Evolutionary conservation across 2,113 vertebrate species (phyloP), one percentile per base, ranked within the genome.

Genomic region (Alaudala cheleensis): DNA sequence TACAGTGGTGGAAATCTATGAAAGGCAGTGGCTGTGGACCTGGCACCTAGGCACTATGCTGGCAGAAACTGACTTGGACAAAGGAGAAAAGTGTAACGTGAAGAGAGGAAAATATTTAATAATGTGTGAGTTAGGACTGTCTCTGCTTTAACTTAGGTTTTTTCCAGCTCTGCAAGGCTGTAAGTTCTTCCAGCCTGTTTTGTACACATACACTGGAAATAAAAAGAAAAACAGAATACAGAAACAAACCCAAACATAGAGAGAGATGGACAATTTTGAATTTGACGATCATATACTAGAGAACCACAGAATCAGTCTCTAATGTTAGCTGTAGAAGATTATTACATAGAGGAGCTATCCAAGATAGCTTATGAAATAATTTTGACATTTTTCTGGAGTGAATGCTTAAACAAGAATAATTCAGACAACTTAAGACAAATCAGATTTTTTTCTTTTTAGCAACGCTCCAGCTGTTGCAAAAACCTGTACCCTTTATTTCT

Each of bases 41-140:
- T 87, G 89, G 23, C 71, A 92, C 57, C 6, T 33, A 69, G 50
- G n/a, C 53, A 87, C 40, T 84, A 42, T 0, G 6, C 39, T 91
- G 89, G 42, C 29, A 88, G 45, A 85, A 82, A 51, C 67, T 73
- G 62, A 81, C 34, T 39, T 54, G 19, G 66, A 10, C 54, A 86
- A 77, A 70, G 42, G 29, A 89, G 25, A 72, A 33, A 76, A 45
- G 33, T 10, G 20, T 34, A 72, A 29, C 26, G 40, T 34, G 25
- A 81, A 79, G 79, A 92, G 51, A 71, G 20, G 34, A 86, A 94
- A 93, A 86, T 20, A 57, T 70, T 87, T 77, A 89, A 91, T 53
- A 39, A 65, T 10, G 23, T 51, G 53, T 66, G 25, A 92, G 21
- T 80, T 34, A 70, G 77, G 83, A 85, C 54, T 61, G 10, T 33